Conservation (phyloP, 2,888 invertebrate species). For the Tinea semifulvella region DNA sequence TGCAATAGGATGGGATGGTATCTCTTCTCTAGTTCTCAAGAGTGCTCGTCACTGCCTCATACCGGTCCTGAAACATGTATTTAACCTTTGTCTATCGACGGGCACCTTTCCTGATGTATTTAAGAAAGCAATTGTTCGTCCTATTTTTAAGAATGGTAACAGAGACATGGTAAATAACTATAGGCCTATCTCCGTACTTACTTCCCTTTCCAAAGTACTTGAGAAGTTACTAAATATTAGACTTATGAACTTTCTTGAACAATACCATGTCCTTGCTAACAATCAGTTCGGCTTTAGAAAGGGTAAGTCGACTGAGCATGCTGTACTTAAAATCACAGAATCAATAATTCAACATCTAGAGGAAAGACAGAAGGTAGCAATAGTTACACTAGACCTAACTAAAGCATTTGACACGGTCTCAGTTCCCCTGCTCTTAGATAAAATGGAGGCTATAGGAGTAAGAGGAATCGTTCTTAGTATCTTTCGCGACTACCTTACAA, state of each 20-base stretch:
- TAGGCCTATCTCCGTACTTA: constrained; percentile 14
- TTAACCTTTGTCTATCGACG: too few species aligned
- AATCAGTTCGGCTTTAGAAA: background rate
- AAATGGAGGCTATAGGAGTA: background rate
- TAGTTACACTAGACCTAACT: background rate
- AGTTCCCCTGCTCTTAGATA: background rate
- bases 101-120: constrained; percentile 10
- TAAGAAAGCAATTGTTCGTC: constrained; percentile 18
- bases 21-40: too few species aligned
- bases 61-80: too few species aligned
- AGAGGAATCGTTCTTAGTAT: background rate
- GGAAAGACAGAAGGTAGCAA: background rate
- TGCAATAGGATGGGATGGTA: too few species aligned
- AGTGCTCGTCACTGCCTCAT: too few species aligned
- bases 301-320: background rate
- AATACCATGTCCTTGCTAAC: background rate
- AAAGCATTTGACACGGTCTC: background rate
- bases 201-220: background rate
- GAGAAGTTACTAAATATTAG: background rate
- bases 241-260: background rate
- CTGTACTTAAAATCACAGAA: background rate
- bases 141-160: constrained; percentile 15
- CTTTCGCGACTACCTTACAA: background rate
- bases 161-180: constrained; percentile 15
- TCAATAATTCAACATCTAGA: background rate